Percentiles rank a stretch among this genome's conserved stretches.
Evolutionary conservation across 1,140 invertebrate genomes (phyloP).

Genomic region (Caenorhabditis tropicalis): DNA sequence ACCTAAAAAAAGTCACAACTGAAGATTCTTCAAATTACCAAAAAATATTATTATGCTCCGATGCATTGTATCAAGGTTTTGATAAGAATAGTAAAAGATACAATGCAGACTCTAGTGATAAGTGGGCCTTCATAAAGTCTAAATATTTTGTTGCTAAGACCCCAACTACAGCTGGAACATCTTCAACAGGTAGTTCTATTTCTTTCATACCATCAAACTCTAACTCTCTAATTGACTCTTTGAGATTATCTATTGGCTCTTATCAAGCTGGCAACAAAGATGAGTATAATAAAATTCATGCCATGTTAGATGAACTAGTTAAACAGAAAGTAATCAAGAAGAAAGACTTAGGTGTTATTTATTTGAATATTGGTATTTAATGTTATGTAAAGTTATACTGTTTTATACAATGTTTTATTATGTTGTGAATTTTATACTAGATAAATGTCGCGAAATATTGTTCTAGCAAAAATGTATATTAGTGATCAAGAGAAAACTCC

Average conservation of each 20-base stretch:
- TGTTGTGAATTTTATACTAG: constrained; percentile 10
- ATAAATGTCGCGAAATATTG: not conserved
- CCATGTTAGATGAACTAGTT: constrained; percentile 55
- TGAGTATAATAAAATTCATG: constrained; percentile 55
- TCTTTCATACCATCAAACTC: constrained; percentile 42
- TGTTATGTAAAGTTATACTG: constrained; percentile 8
- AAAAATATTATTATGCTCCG: too few species aligned
- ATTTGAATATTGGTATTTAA: constrained; percentile 57
- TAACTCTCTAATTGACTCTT: constrained; percentile 51
- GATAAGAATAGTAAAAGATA: too few species aligned
- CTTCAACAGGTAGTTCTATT: not conserved
- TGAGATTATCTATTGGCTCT: constrained; percentile 45
- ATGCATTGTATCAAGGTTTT: too few species aligned
- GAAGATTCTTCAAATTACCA: too few species aligned
- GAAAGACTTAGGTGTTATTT: constrained; percentile 47
- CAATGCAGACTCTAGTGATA: too few species aligned
- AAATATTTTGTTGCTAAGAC: too few species aligned
- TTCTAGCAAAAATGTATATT: not conserved
- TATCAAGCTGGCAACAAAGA: constrained; percentile 54
- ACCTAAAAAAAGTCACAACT: too few species aligned
- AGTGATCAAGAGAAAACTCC: not conserved
- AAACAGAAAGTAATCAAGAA: constrained; percentile 50
- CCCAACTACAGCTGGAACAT: too few species aligned
- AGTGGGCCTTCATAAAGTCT: too few species aligned
- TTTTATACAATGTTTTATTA: constrained; percentile 27